Evolutionary conservation across 1,140 invertebrate genomes (phyloP).

Genomic region (Drosophila rhopaloa): DNA sequence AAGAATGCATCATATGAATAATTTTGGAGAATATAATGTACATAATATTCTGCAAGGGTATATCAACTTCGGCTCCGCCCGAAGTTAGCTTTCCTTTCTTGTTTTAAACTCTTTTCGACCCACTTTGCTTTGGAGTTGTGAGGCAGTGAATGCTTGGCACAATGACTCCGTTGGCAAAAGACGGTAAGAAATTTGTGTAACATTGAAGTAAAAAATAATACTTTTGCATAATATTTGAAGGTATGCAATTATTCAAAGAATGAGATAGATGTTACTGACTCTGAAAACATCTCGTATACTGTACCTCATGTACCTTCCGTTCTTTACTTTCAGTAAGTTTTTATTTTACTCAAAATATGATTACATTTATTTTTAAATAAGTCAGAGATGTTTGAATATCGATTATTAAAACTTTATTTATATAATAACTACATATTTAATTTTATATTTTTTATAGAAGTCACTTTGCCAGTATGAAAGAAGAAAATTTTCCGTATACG

Average conservation of each 20-base stretch:
- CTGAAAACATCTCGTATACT: neutral
- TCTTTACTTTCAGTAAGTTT: slow-evolving; percentile 61
- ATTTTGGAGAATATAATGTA: too few species aligned
- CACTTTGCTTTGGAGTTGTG: slow-evolving; percentile 76
- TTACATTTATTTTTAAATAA: neutral
- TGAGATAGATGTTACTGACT: too few species aligned
- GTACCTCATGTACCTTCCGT: slow-evolving; percentile 59
- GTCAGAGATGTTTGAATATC: neutral
- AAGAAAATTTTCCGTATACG: neutral
- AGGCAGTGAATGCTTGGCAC: slow-evolving; percentile 32
- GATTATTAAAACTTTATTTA: too few species aligned
- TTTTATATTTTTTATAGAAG: slow-evolving; percentile 9
- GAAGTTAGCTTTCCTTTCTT: too few species aligned
- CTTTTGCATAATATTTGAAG: neutral
- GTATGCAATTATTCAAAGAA: slow-evolving; percentile 27
- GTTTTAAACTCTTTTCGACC: slow-evolving; percentile 63
- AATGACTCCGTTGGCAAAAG: neutral
- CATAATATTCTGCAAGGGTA: too few species aligned
- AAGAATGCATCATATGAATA: too few species aligned
- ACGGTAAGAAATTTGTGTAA: slow-evolving; percentile 26
- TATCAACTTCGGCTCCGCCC: too few species aligned
- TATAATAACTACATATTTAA: neutral
- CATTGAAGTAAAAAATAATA: too few species aligned
- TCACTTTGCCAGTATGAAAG: slow-evolving; percentile 24
- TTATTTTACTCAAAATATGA: neutral